These are phyloP conservation scores for Natator depressus DNA, from an alignment of 2,113 vertebrate genomes.

Conservation along the genomic window DNA sequence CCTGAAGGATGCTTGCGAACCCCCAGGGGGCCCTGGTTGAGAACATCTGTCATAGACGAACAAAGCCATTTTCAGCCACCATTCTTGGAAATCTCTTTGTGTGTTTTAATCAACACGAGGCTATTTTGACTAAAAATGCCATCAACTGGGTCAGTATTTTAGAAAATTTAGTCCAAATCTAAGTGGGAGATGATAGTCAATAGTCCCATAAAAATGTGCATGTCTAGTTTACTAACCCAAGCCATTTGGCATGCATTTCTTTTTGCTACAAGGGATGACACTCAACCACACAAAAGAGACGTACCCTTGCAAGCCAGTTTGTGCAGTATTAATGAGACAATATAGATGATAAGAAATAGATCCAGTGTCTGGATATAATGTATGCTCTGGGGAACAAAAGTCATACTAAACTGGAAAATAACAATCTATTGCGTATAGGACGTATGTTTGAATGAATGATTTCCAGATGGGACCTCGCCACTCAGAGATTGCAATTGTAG, in stretches of 20 bases:
- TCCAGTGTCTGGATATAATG: slow-evolving; percentile 45
- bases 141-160: background rate
- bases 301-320: slow-evolving; percentile 47
- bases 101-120: background rate
- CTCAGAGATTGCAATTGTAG: background rate
- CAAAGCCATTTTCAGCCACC: background rate
- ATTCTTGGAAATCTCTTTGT: background rate
- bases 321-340: slow-evolving; percentile 67
- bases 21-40: too few relatives aligned
- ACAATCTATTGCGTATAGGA: slow-evolving; percentile 67
- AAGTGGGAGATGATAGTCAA: slow-evolving; percentile 49
- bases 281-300: slow-evolving; percentile 16
- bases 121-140: background rate
- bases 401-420: slow-evolving; percentile 68
- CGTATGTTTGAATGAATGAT: slow-evolving; percentile 56
- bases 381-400: slow-evolving; percentile 57
- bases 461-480: slow-evolving; percentile 76
- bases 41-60: background rate
- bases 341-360: slow-evolving; percentile 74
- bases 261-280: slow-evolving; percentile 57
- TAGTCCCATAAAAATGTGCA: slow-evolving; percentile 6
- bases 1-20: too few relatives aligned
- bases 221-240: slow-evolving; percentile 41
- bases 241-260: slow-evolving; percentile 18
- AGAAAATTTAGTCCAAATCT: slow-evolving; percentile 38